These are phyloP conservation scores for Rhodinocichla rosea DNA, from an alignment of 2,113 vertebrate genomes.

Conservation along the genomic window DNA sequence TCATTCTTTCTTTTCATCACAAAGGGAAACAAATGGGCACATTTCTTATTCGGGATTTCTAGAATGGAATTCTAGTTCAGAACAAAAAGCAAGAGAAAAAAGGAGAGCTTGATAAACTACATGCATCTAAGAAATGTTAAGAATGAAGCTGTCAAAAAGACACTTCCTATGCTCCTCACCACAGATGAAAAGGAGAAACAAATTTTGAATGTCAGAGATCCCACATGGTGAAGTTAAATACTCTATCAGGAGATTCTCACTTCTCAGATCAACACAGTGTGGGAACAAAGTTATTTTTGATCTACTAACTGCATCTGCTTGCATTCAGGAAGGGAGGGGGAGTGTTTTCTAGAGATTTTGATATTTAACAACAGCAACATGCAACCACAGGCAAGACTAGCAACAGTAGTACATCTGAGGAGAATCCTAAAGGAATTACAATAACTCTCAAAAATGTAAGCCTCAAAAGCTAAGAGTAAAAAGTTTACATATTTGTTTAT, in stretches of 20 bases:
- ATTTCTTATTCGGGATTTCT: not conserved
- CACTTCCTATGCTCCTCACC: not conserved
- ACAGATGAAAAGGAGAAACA: not conserved
- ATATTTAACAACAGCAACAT: not conserved
- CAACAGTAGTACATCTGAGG: not conserved
- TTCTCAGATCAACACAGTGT: not conserved
- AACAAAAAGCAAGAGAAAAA: not conserved
- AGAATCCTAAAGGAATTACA: not conserved
- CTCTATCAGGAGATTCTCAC: not conserved
- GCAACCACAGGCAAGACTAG: not conserved
- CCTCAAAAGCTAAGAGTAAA: not conserved
- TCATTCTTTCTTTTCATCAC: not conserved
- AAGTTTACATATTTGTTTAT: not conserved
- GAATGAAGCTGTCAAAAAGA: not conserved
- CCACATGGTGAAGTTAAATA: not conserved
- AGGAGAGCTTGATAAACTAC: not conserved
- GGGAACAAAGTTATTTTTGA: constrained; percentile 1
- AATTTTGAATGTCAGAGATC: not conserved
- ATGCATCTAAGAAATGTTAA: not conserved
- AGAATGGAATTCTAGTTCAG: not conserved
- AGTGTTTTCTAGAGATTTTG: not conserved
- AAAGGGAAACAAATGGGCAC: not conserved
- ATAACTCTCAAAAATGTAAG: not conserved
- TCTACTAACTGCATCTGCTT: not conserved
- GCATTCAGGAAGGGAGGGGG: not conserved